Evolutionary conservation across 2,797 vertebrate genomes (phyloP).

Genomic region (Muscicapa comitata): DNA sequence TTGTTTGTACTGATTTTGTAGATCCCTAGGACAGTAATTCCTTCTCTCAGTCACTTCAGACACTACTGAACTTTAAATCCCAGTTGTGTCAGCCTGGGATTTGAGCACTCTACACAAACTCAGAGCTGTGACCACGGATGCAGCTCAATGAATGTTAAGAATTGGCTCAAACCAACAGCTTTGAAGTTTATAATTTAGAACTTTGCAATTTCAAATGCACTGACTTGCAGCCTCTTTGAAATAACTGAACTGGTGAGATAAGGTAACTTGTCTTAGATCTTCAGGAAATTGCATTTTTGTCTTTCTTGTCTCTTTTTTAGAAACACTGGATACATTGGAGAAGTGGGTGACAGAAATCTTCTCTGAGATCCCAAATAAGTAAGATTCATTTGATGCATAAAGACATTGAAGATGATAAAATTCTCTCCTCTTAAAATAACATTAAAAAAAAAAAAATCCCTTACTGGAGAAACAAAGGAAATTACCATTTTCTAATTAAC

Average conservation of each 20-base stretch:
- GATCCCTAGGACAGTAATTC: not conserved
- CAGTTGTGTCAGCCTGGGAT: not conserved
- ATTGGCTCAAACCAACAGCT: not conserved
- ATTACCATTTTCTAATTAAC: not conserved
- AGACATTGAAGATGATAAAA: not conserved
- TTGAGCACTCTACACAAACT: not conserved
- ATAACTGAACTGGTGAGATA: not conserved
- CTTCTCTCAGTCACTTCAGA: not conserved
- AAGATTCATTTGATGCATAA: slow-evolving; percentile 58
- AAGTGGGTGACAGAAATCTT: slow-evolving; percentile 94
- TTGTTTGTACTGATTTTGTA: not conserved
- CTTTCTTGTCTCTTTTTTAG: slow-evolving; percentile 64
- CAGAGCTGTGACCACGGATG: not conserved
- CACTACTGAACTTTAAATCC: not conserved
- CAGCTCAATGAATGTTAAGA: not conserved
- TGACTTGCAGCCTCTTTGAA: not conserved
- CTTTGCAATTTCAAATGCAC: not conserved
- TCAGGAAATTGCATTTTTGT: not conserved
- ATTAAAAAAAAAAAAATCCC: not conserved
- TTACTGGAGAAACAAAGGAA: not conserved
- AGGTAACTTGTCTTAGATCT: not conserved
- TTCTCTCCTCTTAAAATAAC: not conserved
- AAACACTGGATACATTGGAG: slow-evolving; percentile 92
- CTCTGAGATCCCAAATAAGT: slow-evolving; percentile 92
- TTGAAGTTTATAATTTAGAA: not conserved